phyloP scores from a whole-genome alignment of 2,888 invertebrate genomes.

The Cheilosia grossa region DNA sequence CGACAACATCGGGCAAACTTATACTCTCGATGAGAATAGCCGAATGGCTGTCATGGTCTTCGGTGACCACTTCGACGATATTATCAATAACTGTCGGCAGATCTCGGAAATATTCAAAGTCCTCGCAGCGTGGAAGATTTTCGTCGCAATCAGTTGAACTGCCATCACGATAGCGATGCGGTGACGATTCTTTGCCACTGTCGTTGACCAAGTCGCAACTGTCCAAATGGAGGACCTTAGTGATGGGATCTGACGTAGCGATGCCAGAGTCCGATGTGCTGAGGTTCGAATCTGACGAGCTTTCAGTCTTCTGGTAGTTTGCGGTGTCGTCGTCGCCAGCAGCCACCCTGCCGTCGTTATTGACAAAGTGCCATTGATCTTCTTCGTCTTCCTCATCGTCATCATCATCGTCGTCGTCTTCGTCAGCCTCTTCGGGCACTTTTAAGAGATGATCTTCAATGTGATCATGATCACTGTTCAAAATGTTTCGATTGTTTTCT shows the following conservation, averaged over 20 bases:
- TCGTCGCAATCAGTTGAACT: slow-evolving; percentile 82
- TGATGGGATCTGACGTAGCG: slow-evolving; percentile 64
- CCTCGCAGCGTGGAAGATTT: slow-evolving; percentile 80
- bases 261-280: slow-evolving; percentile 82
- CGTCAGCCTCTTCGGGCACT: slow-evolving; percentile 76
- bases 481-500: slow-evolving; percentile 68
- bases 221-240: slow-evolving; percentile 58
- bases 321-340: slow-evolving; percentile 54
- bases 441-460: slow-evolving; percentile 76
- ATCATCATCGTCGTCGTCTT: slow-evolving; percentile 44
- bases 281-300: slow-evolving; percentile 80
- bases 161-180: slow-evolving; percentile 77
- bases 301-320: slow-evolving; percentile 77
- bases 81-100: slow-evolving; percentile 60
- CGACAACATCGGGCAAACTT: slow-evolving; percentile 83
- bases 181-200: slow-evolving; percentile 34
- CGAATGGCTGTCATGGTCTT: slow-evolving; percentile 77
- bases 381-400: slow-evolving; percentile 52
- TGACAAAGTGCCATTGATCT: slow-evolving; percentile 78
- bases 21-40: slow-evolving; percentile 82
- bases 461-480: slow-evolving; percentile 10
- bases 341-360: slow-evolving; percentile 76
- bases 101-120: slow-evolving; percentile 78
- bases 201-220: slow-evolving; percentile 74
- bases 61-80: slow-evolving; percentile 63